Evolutionary conservation across 2,888 invertebrate species (phyloP), one percentile per base, ranked within the genome.

Genomic region (Sinopyrophorus schimmeli): DNA sequence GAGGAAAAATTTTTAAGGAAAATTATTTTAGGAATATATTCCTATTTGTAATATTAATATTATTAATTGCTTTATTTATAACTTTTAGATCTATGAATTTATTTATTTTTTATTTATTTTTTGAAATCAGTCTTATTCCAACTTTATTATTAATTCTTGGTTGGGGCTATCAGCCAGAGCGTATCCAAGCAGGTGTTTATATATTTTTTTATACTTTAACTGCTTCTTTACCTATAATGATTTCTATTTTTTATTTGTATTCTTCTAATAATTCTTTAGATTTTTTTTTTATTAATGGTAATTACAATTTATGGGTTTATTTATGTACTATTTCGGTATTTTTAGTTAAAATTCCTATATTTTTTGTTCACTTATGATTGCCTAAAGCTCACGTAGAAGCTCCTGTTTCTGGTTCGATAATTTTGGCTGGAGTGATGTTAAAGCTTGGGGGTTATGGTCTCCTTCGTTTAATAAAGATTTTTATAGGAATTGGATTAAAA

Each of bases 381-480:
- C 86, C 86, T 51, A 85, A 84, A 40, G 86, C 86, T 72, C 86
- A 87, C 81, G 85, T 87, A 1, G 86, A 87, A 57, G 86, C 86
- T 43, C 85, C 87, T 3, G 77, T 86, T 55, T 77, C 81, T 1
- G 86, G 86, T 0, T 87, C 86, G 1, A 86, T 87, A 74, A 81
- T 87, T 80, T 81, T 87, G 73, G 86, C 86, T 1, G 85, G 83
- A 0, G 74, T 87, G 72, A 78, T 86, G 64, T 76, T 88, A 73
- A 87, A 87, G 67, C 77, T 86, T 74, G 86, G 86, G 0, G 83
- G 84, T 0, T 87, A 85, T 76, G 86, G 86, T 0, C 59, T 86
- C 63, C 69, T 84, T 48, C 84, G 84, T 1, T 57, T 80, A 61
- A 68, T 80, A 68, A 57, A 65, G 58, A 64, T 81, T 72, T 72